Base-by-base conservation (phyloP, 2,113 vertebrate species). In the Stercorarius parasiticus region DNA sequence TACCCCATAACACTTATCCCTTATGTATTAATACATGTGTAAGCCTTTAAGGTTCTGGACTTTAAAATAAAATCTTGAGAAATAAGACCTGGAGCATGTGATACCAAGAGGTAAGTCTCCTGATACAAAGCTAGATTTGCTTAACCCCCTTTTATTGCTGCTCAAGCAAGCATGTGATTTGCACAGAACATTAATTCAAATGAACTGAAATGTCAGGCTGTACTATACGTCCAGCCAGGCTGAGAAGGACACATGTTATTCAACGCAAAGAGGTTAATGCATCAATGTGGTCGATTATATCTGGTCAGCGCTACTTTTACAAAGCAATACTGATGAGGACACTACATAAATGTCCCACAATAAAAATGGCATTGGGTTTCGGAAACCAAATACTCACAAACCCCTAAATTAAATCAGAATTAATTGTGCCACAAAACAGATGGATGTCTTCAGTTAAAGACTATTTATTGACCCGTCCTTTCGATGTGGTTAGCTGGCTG, bases 101-200 rank as follows among this genome's bases (percentile, higher is more conserved):
- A 96, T 81, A 72, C 59, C 87, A 85, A 97, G 91, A 97, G 87
- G 91, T 93, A 97, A 96, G 71, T 93, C 93, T 86, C 78, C 94
- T 95, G 86, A 95, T 95, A 88, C 92, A 96, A 96, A 96, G 90
- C 86, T 90, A 93, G 88, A 97, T 97, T 94, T 97, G 87, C 91
- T 96, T 97, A 97, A 96, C 91, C 55, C 90, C 45, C 90, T 91
- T 92, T 95, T 91, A 94, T 30, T 97, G 94, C 96, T 95, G 92
- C 95, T 97, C 94, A 94, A 83, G 87, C 76, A 97, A 97, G 94
- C 96, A 97, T 97, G 94, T 97, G 95, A 97, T 96, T 90, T 95
- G 78, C 74, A 97, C 88, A 52, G 84, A 95, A 93, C 95, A 95
- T 92, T 96, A 95, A 96, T 87, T 96, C 81, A 91, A 93, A 93